These are phyloP conservation scores for Amaurobius ferox DNA, from an alignment of 2,888 invertebrate genomes.

Conservation along the genomic window DNA sequence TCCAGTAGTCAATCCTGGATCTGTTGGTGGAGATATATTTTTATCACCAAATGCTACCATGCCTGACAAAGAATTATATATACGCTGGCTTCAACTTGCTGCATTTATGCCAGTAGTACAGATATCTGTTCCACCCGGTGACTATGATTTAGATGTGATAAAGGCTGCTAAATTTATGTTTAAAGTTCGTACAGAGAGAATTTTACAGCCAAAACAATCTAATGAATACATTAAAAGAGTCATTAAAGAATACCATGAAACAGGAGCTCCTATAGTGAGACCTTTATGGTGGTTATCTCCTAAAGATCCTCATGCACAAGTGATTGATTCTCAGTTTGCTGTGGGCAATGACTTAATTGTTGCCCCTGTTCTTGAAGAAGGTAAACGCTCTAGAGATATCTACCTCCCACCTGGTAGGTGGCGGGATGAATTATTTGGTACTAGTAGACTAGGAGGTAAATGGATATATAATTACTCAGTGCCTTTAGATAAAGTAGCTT, in stretches of 20 bases:
- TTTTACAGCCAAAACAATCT: constrained; percentile 79
- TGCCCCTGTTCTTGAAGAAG: constrained; percentile 88
- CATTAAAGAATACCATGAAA: constrained; percentile 86
- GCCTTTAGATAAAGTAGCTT: constrained; percentile 74
- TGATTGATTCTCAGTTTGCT: constrained; percentile 90
- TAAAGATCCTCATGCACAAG: constrained; percentile 85
- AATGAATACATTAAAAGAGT: constrained; percentile 82
- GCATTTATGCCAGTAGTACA: constrained; percentile 94
- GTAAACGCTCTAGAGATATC: constrained; percentile 85
- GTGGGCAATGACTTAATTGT: constrained; percentile 93
- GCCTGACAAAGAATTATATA: constrained; percentile 89
- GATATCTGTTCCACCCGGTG: constrained; percentile 92
- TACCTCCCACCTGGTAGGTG: constrained; percentile 94
- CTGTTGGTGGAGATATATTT: constrained; percentile 89
- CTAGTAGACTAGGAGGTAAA: constrained; percentile 89
- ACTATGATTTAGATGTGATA: constrained; percentile 85
- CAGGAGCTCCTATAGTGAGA: constrained; percentile 89
- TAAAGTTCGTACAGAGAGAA: constrained; percentile 80
- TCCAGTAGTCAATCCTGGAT: constrained; percentile 94
- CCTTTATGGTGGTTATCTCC: constrained; percentile 91
- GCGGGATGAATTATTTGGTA: constrained; percentile 93
- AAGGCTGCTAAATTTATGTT: constrained; percentile 78
- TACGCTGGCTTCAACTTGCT: constrained; percentile 93
- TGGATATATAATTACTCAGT: constrained; percentile 89
- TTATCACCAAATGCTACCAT: constrained; percentile 77